A percentile compares a stretch with the other conserved stretches of the same genome.
These are phyloP conservation scores for Dromaius novaehollandiae DNA, from an alignment of 2,113 vertebrate genomes.

Conservation along the genomic window DNA sequence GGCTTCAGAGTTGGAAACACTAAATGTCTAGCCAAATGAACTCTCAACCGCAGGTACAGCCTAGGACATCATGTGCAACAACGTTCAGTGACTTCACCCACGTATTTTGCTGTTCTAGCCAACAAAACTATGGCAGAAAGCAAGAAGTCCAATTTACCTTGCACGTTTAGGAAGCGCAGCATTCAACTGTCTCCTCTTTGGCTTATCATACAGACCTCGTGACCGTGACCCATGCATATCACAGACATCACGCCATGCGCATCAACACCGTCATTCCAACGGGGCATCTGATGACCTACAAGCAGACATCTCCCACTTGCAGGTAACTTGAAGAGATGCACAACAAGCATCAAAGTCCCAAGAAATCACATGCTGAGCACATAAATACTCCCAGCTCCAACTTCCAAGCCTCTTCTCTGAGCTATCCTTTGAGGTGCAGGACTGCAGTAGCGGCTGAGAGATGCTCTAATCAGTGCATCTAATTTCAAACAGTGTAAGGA, in stretches of 20 bases:
- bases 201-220: background rate
- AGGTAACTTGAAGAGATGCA: background rate
- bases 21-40: background rate
- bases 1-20: background rate
- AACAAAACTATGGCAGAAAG: background rate
- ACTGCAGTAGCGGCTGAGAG: background rate
- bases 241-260: background rate
- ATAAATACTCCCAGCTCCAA: background rate
- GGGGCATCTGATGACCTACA: background rate
- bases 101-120: background rate
- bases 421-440: background rate
- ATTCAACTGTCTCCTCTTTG: background rate
- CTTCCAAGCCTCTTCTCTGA: background rate
- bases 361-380: background rate
- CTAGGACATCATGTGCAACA: background rate
- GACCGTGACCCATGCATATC: rapidly evolving
- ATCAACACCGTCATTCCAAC: background rate
- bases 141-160: background rate
- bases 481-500: constrained; percentile 2
- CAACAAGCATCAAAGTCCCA: background rate
- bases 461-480: constrained; percentile 39
- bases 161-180: background rate
- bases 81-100: rapidly evolving
- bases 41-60: background rate
- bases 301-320: background rate